Evolutionary conservation across 2,888 invertebrate genomes (phyloP), one percentile per base, ranked within the genome.

Genomic region (Lochmaea capreae): DNA sequence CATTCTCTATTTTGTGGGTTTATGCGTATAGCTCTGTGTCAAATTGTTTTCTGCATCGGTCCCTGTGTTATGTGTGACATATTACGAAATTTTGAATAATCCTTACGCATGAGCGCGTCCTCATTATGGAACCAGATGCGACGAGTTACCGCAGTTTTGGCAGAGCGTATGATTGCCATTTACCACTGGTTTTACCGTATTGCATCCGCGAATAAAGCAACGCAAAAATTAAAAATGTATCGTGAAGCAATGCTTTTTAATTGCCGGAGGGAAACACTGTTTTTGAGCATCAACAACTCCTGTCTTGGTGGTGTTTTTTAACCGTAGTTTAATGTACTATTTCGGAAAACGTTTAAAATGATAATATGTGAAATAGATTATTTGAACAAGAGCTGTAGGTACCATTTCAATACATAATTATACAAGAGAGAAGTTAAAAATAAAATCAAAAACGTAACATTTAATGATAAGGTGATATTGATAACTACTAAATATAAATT

Each of bases 71-170:
- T 62, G 42, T 82, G 82, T 79, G 80, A 80, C 82, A 81, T 78
- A 82, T 82, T 81, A 80, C 79, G 62, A 76, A 83, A 81, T 83
- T 82, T 81, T 82, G 82, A 82, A 82, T 83, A 80, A 82, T 83
- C 76, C 79, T 79, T 78, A 81, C 79, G 80, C 83, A 80, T 80
- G 82, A 76, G 65, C 71, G 79, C 71, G 62, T 75, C 75, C 75
- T 79, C 79, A 77, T 78, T 79, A 79, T 75, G 18, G n/a, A 74
- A 10, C 62, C 42, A 63, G 42, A 63, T 63, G 62, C 43, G 43
- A 63, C 43, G 62, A 52, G 14, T 63, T 43, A 63, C 22, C 22
- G 42, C 62, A 42, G 22, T 63, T 43, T 46, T 42, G 62, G 18
- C 10, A 18, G 18, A 63, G 43, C 62, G 26, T 43, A 16, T 43